Conservation (phyloP, 2,888 invertebrate genomes). For the Argyresthia albistria region DNA sequence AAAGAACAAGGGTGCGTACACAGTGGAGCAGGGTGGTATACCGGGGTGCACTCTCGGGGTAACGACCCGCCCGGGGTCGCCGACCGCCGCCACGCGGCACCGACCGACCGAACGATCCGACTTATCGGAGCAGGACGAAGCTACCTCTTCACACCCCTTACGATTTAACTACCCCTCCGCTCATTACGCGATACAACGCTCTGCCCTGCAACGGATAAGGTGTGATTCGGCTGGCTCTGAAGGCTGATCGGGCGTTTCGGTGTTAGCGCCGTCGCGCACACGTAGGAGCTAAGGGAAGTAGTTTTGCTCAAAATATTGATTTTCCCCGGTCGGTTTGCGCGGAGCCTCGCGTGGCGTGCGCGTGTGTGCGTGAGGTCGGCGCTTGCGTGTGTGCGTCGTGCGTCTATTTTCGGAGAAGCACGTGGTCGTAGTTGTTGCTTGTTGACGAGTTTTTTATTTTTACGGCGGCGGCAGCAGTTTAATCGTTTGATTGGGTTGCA, state of each 20-base stretch:
- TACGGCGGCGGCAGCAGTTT: slow-evolving; percentile 32
- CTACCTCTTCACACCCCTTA: slow-evolving; percentile 46
- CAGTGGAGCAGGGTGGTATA: slow-evolving; percentile 62
- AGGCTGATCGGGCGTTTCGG: slow-evolving; percentile 27
- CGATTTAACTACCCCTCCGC: slow-evolving; percentile 48
- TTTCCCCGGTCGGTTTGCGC: slow-evolving; percentile 51
- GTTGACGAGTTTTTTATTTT: slow-evolving; percentile 69
- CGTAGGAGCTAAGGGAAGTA: slow-evolving; percentile 58
- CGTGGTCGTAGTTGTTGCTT: slow-evolving; percentile 66
- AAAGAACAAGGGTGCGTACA: slow-evolving; percentile 56
- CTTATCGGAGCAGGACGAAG: slow-evolving; percentile 63
- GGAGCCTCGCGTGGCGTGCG: slow-evolving; percentile 28
- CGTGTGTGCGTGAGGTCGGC: slow-evolving; percentile 17
- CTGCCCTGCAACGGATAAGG: slow-evolving; percentile 44
- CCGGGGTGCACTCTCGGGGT: slow-evolving; percentile 1
- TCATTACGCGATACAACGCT: slow-evolving; percentile 43
- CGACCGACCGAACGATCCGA: slow-evolving; percentile 50
- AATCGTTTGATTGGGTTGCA: slow-evolving; percentile 51
- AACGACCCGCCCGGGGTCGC: slow-evolving; percentile 63
- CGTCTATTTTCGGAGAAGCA: slow-evolving; percentile 64
- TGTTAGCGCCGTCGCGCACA: slow-evolving; percentile 34
- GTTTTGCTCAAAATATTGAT: slow-evolving; percentile 73
- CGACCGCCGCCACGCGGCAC: slow-evolving; percentile 66
- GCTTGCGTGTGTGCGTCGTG: slow-evolving; percentile 35
- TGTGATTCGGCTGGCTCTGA: slow-evolving; percentile 33